Evolutionary conservation across 2,113 vertebrate species (phyloP).

Genomic region (Symphodus melops): DNA sequence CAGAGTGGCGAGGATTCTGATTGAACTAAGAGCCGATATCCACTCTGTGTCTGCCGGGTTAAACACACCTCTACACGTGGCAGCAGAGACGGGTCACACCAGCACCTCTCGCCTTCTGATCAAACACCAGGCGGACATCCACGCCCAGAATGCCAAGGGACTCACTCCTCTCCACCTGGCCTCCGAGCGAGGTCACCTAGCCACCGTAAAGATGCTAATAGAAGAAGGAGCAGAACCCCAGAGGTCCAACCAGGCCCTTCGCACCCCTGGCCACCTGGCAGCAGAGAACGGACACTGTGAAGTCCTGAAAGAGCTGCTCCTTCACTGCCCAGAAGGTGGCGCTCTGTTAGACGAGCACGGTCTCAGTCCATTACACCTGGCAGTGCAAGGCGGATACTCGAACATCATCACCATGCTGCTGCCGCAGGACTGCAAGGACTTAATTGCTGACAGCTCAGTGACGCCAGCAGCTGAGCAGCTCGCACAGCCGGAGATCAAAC

Average conservation of each 20-base stretch:
- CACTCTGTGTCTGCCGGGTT: conserved; percentile 73
- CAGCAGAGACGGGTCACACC: conserved; percentile 93
- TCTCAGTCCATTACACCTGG: conserved; percentile 86
- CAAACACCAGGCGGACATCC: conserved; percentile 85
- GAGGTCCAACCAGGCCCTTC: conserved; percentile 72
- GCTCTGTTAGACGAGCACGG: conserved; percentile 82
- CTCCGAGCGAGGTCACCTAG: conserved; percentile 85
- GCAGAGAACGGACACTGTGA: conserved; percentile 88
- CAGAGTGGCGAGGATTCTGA: conserved; percentile 92
- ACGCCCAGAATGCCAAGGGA: conserved; percentile 82
- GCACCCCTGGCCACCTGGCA: conserved; percentile 88
- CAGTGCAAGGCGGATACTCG: conserved; percentile 81
- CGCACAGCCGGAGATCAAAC: conserved; percentile 8
- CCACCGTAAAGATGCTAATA: conserved; percentile 89
- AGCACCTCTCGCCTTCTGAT: conserved; percentile 93
- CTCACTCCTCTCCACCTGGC: conserved; percentile 91
- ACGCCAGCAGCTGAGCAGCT: conserved; percentile 40
- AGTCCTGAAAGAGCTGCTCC: conserved; percentile 87
- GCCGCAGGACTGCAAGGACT: conserved; percentile 68
- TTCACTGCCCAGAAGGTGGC: conserved; percentile 74
- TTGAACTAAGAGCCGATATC: conserved; percentile 87
- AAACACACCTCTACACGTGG: conserved; percentile 90
- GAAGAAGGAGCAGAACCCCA: conserved; percentile 85
- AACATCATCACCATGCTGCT: conserved; percentile 85
- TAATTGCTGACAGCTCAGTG: conserved; percentile 43